Conservation (phyloP, 2,797 vertebrate species). For the Buceros bicornis region DNA sequence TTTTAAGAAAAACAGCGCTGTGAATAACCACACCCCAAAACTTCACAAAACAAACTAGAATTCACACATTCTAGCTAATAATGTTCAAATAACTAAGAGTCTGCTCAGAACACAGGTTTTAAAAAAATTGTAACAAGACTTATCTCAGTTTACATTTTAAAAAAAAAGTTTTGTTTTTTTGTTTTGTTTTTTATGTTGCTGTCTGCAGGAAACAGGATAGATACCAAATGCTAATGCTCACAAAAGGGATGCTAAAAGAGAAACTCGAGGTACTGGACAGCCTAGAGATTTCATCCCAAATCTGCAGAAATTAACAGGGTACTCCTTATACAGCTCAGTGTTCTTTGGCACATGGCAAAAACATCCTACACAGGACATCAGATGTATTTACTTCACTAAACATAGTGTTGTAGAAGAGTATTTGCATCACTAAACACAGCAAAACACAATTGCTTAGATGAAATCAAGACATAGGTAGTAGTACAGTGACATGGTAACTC, state of each 20-base stretch:
- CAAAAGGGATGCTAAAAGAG: background rate
- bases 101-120: background rate
- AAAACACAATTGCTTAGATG: background rate
- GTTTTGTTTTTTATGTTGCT: background rate
- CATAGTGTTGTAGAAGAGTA: background rate
- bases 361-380: background rate
- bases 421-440: background rate
- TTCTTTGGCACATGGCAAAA: background rate
- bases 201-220: background rate
- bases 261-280: background rate
- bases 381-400: background rate
- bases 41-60: background rate
- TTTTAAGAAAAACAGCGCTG: background rate
- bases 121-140: background rate
- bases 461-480: background rate
- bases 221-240: background rate
- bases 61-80: background rate
- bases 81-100: background rate
- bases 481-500: background rate
- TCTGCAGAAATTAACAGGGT: background rate
- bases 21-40: background rate
- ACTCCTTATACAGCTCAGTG: background rate
- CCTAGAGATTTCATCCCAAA: background rate
- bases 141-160: background rate
- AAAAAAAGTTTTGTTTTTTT: background rate